These are phyloP conservation scores for Pseudolaguvia tuberculata DNA, from an alignment of 2,113 vertebrate genomes.

Conservation along the genomic window DNA sequence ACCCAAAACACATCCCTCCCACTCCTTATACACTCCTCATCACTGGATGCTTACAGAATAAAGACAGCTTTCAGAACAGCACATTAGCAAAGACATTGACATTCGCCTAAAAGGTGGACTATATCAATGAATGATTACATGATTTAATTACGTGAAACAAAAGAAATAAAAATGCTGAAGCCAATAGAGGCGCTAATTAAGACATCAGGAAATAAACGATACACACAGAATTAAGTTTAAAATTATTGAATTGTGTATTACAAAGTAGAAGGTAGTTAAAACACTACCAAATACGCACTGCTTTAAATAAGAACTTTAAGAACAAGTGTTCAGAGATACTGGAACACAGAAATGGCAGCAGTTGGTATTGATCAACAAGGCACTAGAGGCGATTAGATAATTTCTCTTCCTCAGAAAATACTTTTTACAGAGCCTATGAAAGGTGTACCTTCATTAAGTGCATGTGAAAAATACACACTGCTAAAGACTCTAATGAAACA, in stretches of 20 bases:
- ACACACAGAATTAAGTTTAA: conserved; percentile 9
- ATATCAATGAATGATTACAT: neutral
- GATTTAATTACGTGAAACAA: neutral
- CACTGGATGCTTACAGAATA: conserved; percentile 11
- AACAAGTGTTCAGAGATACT: conserved; percentile 59
- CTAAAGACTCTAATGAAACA: conserved; percentile 30
- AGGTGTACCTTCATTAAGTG: conserved; percentile 44
- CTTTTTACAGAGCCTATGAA: conserved; percentile 37
- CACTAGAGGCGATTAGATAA: conserved; percentile 60
- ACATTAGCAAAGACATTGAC: neutral
- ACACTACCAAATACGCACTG: conserved; percentile 82
- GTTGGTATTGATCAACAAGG: conserved; percentile 71
- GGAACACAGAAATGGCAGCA: conserved; percentile 66
- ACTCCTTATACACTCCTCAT: too few relatives aligned
- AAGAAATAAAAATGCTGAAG: neutral
- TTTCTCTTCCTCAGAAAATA: conserved; percentile 47
- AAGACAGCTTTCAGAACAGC: conserved; percentile 35
- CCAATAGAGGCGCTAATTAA: neutral
- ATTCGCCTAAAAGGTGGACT: neutral
- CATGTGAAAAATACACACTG: neutral
- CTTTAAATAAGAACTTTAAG: too few relatives aligned
- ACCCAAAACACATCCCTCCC: conserved; percentile 22
- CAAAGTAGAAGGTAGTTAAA: conserved; percentile 80
- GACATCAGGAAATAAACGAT: neutral
- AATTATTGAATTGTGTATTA: conserved; percentile 55